Evolutionary conservation across 2,888 invertebrate species (phyloP).

Genomic region (Molanna angustata): DNA sequence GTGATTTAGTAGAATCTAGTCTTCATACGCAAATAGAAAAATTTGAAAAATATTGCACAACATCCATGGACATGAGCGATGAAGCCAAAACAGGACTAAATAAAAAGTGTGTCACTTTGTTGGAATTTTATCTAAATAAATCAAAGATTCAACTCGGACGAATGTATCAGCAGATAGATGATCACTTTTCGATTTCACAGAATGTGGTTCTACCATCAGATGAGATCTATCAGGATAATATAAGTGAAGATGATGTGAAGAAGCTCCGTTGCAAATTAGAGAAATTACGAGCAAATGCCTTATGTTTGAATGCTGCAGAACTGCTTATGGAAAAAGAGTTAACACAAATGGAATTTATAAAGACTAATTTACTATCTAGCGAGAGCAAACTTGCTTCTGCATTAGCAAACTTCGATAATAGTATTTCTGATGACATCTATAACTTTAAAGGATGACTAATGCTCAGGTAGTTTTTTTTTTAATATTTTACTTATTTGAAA

Average conservation of each 20-base stretch:
- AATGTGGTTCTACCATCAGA: constrained; percentile 48
- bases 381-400: not conserved
- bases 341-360: not conserved
- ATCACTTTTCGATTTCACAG: constrained; percentile 43
- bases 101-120: constrained; percentile 43
- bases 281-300: constrained; percentile 39
- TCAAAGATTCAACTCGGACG: constrained; percentile 39
- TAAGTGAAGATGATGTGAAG: constrained; percentile 44
- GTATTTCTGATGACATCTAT: too few species aligned
- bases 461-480: too few species aligned
- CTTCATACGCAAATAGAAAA: constrained; percentile 45
- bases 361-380: not conserved
- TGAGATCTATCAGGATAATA: constrained; percentile 44
- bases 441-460: too few species aligned
- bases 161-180: constrained; percentile 47
- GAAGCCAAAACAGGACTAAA: constrained; percentile 43
- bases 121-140: constrained; percentile 8
- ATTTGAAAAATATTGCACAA: constrained; percentile 45
- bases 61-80: constrained; percentile 45
- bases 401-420: too few species aligned
- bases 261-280: constrained; percentile 45
- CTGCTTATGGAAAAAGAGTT: constrained; percentile 37
- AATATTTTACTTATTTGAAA: not conserved
- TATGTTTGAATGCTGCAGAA: constrained; percentile 41
- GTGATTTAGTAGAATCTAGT: constrained; percentile 51